Base-by-base conservation (phyloP, 2,113 vertebrate genomes). In the Brachypodius melanocephalos region DNA sequence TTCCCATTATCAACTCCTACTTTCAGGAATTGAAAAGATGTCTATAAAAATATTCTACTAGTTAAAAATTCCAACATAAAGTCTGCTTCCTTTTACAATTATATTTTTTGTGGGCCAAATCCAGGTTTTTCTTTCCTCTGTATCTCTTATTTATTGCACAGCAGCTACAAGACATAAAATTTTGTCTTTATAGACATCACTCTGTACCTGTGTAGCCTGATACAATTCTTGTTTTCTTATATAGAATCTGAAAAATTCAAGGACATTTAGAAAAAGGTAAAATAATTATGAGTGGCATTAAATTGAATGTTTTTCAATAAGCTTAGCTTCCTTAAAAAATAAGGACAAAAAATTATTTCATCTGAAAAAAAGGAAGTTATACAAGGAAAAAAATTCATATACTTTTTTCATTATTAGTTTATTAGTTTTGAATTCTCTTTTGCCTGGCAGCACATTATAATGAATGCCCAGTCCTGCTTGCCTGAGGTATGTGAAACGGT, bases 1-100 rank as follows among this genome's bases (percentile, higher is more conserved):
- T 61, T 97, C 97, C 59, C 69, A 80, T 96, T 96, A 88, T 93
- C 88, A 96, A 48, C 14, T 5, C 15, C 8, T 84, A 40, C 88
- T 81, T 97, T 95, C 79, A 94, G 65, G 43, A 90, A 83, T 49
- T 92, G 83, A 94, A 96, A 95, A 76, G 7, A 45, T 62, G 14
- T 31, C 45, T 66, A 73, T 90, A 72, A 81, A 96, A 92, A 62
- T 93, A 94, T 90, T 88, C n/a, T 71, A 48, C 54, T 65, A 43
- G 22, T 16, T 94, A 79, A 93, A 96, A 96, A 93, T 71, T 83
- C 62, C 49, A 19, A 73, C 71, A 48, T 67, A 95, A 85, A 76
- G 0, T 73, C 22, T 76, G 62, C 6, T 57, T 45, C 22, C 12
- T 11, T 77, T 62, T 36, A 32, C 31, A 51, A 51, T 73, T 61